phyloP scores from a whole-genome alignment of 2,113 vertebrate genomes.

The Carlito syrichta region DNA sequence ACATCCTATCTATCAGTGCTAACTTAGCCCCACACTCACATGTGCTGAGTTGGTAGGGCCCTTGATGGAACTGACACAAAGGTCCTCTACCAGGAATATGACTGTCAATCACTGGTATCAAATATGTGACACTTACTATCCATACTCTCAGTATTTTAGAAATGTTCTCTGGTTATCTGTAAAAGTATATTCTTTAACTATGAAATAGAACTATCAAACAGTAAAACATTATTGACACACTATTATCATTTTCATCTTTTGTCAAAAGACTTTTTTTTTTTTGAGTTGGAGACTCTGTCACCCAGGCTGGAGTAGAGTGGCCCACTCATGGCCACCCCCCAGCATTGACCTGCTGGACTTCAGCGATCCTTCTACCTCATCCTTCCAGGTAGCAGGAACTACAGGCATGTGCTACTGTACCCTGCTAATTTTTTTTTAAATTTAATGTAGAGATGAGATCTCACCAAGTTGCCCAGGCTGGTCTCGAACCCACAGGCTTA shows the following conservation, averaged over 20 bases:
- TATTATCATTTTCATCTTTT: neutral
- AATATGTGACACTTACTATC: neutral
- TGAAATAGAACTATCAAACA: neutral
- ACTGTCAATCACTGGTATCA: neutral
- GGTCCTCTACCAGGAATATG: neutral
- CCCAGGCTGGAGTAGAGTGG: too few species aligned
- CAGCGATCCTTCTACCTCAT: too few species aligned
- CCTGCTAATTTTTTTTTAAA: too few species aligned
- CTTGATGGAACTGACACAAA: neutral
- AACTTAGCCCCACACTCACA: neutral
- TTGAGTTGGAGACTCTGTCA: too few species aligned
- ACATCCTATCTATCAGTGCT: neutral
- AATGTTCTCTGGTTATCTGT: neutral
- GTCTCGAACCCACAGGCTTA: too few species aligned
- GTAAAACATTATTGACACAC: neutral
- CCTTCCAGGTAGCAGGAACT: too few species aligned
- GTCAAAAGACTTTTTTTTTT: too few species aligned
- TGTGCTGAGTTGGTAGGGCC: neutral
- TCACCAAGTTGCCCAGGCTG: too few species aligned
- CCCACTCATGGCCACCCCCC: too few species aligned
- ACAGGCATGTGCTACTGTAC: too few species aligned
- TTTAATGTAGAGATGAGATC: too few species aligned
- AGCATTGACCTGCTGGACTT: too few species aligned
- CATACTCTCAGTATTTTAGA: neutral
- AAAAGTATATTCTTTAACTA: conserved; percentile 16